Evolutionary conservation across 2,888 invertebrate species (phyloP), one percentile per base, ranked within the genome.

Genomic region (Galerucella pusilla): DNA sequence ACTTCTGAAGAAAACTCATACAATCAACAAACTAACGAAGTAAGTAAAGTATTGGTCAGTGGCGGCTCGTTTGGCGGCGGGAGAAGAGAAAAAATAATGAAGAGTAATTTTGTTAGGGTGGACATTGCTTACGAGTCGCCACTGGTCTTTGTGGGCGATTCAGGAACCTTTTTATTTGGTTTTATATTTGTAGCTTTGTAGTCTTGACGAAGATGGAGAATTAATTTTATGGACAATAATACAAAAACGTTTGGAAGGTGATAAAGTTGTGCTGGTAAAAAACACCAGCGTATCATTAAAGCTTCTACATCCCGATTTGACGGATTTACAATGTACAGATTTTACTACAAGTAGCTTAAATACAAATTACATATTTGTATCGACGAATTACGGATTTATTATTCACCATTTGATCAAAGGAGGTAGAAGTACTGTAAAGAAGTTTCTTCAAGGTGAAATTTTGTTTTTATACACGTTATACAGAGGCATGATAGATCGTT

Each of bases 161-260:
- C 6, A 5, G 35, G 5, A 35, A 35, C 5, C 35, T 35, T 28
- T 28, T 28, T 28, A 28, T 28, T 16, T 10, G 11, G n/a, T 0
- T 52, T 16, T 16, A 60, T 68, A 49, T 67, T 14, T 49, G 63
- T 64, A 90, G 89, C 85, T 90, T 71, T 89, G 89, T 80, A 89
- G 88, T 74, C 84, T 91, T 77, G 89, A 90, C 78, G 89, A 89
- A 78, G 85, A 86, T 65, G 90, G 90, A 9, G 82, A 79, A 52
- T 81, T 90, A 67, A 87, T 89, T 45, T 83, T 90, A 72, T 91
- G 90, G 90, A 89, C 88, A 76, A 85, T 89, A 45, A 85, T 90
- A n/a, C 20, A 63, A 59, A 75, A 80, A 57, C 75, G 73, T 49
- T 16, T 60, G 57, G 52, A 81, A 86, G 84, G 86, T 75, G 88